Conservation (phyloP, 2,888 invertebrate genomes). For the Drosophila histrio region DNA sequence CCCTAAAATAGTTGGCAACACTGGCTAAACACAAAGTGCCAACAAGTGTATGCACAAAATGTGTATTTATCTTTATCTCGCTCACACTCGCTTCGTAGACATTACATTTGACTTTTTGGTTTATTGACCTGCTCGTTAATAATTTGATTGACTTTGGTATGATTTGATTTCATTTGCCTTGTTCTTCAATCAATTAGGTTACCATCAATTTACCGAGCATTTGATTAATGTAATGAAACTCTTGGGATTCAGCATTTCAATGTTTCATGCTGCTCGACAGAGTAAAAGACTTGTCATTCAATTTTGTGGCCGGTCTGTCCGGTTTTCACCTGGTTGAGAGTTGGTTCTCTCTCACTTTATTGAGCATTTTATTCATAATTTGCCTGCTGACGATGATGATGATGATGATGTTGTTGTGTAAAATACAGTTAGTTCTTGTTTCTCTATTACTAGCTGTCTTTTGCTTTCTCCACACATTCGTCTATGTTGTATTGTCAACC, state of each 20-base stretch:
- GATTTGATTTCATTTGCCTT: constrained; percentile 45
- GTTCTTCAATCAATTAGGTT: constrained; percentile 62
- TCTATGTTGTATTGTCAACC: constrained; percentile 56
- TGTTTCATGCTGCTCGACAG: constrained; percentile 14
- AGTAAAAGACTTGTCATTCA: constrained; percentile 51
- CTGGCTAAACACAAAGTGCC: background rate
- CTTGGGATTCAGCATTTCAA: constrained; percentile 22
- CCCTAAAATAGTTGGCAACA: too few relatives aligned
- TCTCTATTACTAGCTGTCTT: constrained; percentile 37
- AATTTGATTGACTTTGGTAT: constrained; percentile 32
- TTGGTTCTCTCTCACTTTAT: constrained; percentile 42
- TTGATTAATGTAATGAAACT: constrained; percentile 65
- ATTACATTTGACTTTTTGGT: constrained; percentile 52
- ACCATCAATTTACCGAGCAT: constrained; percentile 53
- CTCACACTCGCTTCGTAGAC: constrained; percentile 21
- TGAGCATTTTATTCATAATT: constrained; percentile 74
- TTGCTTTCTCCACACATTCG: constrained; percentile 62
- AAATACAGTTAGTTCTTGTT: constrained; percentile 75
- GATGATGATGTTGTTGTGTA: too few relatives aligned
- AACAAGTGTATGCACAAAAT: constrained; percentile 18
- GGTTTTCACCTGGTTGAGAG: constrained; percentile 60
- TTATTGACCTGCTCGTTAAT: constrained; percentile 58
- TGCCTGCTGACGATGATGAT: constrained; percentile 47
- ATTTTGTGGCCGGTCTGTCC: constrained; percentile 61
- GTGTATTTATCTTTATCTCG: constrained; percentile 10